Evolutionary conservation across 2,888 invertebrate species (phyloP).

Genomic region (Epistrophe grossulariae): DNA sequence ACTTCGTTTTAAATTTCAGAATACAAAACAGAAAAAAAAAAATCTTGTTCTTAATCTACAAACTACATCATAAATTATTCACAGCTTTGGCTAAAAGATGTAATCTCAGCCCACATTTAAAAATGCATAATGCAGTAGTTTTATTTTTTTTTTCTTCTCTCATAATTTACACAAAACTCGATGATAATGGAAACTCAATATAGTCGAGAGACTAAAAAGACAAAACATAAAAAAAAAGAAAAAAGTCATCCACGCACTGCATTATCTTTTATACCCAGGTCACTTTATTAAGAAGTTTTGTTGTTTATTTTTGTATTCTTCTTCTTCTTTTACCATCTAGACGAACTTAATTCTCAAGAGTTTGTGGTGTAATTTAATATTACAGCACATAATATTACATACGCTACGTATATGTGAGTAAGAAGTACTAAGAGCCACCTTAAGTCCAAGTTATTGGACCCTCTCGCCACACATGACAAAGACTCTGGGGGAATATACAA

Average conservation of each 20-base stretch:
- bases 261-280: conserved; percentile 32
- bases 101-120: conserved; percentile 70
- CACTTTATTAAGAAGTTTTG: conserved; percentile 67
- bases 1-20: conserved; percentile 35
- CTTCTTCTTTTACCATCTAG: neutral
- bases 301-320: neutral
- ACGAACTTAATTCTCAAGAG: conserved; percentile 44
- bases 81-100: conserved; percentile 43
- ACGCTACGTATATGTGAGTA: neutral
- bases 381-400: conserved; percentile 41
- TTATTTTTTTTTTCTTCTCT: conserved; percentile 29
- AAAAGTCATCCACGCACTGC: conserved; percentile 34
- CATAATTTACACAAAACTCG: conserved; percentile 67
- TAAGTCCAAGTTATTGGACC: conserved; percentile 21
- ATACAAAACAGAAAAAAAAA: neutral
- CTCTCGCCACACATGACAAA: conserved; percentile 48
- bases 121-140: conserved; percentile 70
- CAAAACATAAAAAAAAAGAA: neutral
- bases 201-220: conserved; percentile 11
- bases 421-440: conserved; percentile 27
- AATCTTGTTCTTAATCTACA: conserved; percentile 41
- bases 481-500: conserved; percentile 30
- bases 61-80: conserved; percentile 66
- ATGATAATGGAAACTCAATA: conserved; percentile 75
- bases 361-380: conserved; percentile 71